These are phyloP conservation scores for Acanthochromis polyacanthus DNA, from an alignment of 2,113 vertebrate species.

Conservation along the genomic window DNA sequence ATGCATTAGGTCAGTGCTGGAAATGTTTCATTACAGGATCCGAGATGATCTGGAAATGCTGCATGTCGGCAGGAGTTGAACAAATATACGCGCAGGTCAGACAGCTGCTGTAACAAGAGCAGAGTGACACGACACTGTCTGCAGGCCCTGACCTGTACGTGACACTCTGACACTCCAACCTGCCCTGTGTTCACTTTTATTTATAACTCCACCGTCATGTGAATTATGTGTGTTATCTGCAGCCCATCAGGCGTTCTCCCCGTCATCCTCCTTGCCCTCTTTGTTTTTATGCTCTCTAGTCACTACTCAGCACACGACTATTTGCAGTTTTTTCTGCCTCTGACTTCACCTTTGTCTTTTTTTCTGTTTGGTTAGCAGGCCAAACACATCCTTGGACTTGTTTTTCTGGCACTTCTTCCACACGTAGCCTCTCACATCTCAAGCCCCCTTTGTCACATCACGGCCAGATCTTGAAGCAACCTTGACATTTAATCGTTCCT, in stretches of 20 bases:
- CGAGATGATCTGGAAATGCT: conserved; percentile 18
- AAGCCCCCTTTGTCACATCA: conserved; percentile 7
- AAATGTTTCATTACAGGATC: background rate
- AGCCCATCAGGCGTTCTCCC: background rate
- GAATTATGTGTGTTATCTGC: conserved; percentile 4
- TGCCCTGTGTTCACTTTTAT: conserved; percentile 33
- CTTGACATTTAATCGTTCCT: conserved; percentile 42
- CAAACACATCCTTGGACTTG: background rate
- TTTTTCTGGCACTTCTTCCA: background rate
- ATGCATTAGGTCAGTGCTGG: background rate
- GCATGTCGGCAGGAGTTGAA: background rate
- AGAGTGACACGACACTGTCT: background rate
- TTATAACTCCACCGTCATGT: conserved; percentile 31
- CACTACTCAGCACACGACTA: background rate
- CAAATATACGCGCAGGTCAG: conserved; percentile 11
- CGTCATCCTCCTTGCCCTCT: background rate
- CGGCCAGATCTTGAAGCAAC: background rate
- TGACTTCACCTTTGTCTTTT: background rate
- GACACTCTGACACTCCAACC: conserved; percentile 7
- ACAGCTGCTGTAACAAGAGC: conserved; percentile 45
- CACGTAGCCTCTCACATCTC: conserved; percentile 16
- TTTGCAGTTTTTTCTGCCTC: background rate
- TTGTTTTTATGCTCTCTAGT: background rate
- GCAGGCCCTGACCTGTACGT: conserved; percentile 28
- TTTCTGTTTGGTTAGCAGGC: conserved; percentile 6